phyloP scores from a whole-genome alignment of 2,888 invertebrate genomes.

The Pelosia muscerda region DNA sequence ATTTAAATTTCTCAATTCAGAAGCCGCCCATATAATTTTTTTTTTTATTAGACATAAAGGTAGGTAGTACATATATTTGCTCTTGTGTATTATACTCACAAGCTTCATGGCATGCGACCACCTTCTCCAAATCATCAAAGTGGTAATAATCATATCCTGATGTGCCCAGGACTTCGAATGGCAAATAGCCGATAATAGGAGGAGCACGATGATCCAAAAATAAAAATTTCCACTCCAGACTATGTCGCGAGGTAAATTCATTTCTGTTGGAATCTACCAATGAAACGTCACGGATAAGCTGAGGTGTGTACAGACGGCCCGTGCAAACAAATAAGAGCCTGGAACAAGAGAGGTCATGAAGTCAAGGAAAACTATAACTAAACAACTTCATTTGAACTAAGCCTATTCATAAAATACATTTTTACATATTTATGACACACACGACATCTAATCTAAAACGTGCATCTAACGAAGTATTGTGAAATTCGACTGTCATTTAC shows the following conservation, averaged over 20 bases:
- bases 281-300: conserved; percentile 94
- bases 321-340: conserved; percentile 93
- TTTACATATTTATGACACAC: neutral
- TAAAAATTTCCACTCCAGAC: conserved; percentile 98
- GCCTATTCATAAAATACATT: no score
- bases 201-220: conserved; percentile 97
- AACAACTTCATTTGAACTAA: neutral
- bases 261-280: conserved; percentile 91
- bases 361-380: neutral
- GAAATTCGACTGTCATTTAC: neutral
- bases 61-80: neutral
- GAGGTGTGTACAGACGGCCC: conserved; percentile 93
- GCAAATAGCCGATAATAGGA: conserved; percentile 96
- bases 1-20: no score
- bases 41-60: no score
- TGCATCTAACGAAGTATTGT: neutral
- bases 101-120: conserved; percentile 94
- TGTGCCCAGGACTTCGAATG: conserved; percentile 97
- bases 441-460: no score
- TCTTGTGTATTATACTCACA: no score
- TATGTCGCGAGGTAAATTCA: conserved; percentile 97
- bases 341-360: conserved; percentile 19
- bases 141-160: conserved; percentile 99
- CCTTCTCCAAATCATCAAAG: conserved; percentile 96
- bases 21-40: no score